A percentile compares a stretch with the other conserved stretches of the same genome.
phyloP scores from a whole-genome alignment of 35 echinoderm and acorn worm genomes.

The Ptychodera flava region DNA sequence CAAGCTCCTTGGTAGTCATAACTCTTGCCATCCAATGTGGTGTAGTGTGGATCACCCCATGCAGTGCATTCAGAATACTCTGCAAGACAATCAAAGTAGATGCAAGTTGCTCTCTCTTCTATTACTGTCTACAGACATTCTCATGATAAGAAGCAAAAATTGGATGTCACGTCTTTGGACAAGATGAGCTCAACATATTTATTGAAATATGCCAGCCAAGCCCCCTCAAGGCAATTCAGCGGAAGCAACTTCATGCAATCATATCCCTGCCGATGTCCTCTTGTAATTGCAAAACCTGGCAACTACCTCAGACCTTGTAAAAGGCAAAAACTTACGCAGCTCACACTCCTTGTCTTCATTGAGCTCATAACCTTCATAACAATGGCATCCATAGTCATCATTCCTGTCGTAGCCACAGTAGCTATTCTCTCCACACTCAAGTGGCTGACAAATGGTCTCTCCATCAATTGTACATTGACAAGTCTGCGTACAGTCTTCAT shows the following conservation, averaged over 20 bases:
- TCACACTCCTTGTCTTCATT: no score
- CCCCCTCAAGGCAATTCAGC: neutral
- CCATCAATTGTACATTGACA: conserved; percentile 66
- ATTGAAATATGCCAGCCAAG: neutral
- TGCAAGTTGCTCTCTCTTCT: no score
- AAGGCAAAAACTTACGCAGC: conserved; percentile 4
- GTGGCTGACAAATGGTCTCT: conserved; percentile 34
- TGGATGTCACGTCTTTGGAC: no score
- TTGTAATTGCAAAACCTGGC: neutral
- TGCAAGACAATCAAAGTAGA: neutral
- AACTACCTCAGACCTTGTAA: neutral
- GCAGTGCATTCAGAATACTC: conserved; percentile 7
- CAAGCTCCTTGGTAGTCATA: conserved; percentile 33
- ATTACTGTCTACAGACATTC: no score
- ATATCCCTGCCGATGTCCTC: neutral
- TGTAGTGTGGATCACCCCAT: conserved; percentile 36
- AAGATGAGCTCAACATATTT: neutral
- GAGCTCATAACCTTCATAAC: conserved; percentile 62
- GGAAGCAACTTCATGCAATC: no score
- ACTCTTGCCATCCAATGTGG: neutral
- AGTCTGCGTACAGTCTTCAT: conserved; percentile 26
- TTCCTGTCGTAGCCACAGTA: conserved; percentile 26
- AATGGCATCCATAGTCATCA: conserved; percentile 50
- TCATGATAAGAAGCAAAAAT: no score
- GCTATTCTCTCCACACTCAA: conserved; percentile 57